Conservation (phyloP, 2,113 vertebrate species). For the Xiphophorus hellerii region DNA sequence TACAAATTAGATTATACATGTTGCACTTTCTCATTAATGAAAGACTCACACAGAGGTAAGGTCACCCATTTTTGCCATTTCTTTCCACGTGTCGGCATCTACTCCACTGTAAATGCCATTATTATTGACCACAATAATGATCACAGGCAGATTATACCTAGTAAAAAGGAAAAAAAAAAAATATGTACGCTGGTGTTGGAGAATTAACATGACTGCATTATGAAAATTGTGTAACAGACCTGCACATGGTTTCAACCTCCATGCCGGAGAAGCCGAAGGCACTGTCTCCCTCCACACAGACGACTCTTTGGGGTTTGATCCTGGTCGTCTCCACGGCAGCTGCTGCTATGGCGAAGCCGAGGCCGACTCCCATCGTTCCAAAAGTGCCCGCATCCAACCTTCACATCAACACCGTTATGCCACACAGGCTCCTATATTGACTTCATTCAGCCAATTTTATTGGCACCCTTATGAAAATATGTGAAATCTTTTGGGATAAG, state of each 20-base stretch:
- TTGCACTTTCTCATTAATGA: neutral
- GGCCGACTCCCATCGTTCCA: conserved; percentile 96
- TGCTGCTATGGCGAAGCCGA: conserved; percentile 94
- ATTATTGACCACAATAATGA: conserved; percentile 94
- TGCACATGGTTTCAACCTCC: conserved; percentile 97
- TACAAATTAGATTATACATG: neutral
- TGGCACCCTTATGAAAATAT: neutral
- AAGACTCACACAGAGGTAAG: conserved; percentile 80
- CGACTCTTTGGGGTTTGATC: conserved; percentile 74
- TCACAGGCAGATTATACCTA: conserved; percentile 91
- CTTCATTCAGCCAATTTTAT: neutral
- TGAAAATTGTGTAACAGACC: conserved; percentile 73
- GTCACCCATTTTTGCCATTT: conserved; percentile 84
- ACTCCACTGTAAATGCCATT: conserved; percentile 96
- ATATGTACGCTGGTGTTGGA: neutral
- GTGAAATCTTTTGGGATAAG: neutral
- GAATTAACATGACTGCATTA: neutral
- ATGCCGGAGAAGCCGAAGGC: conserved; percentile 98
- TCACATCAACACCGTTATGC: conserved; percentile 8
- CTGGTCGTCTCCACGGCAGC: conserved; percentile 83
- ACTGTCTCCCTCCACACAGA: conserved; percentile 96
- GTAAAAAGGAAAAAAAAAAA: conserved; percentile 15
- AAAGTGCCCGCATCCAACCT: conserved; percentile 98
- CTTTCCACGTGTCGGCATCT: conserved; percentile 85
- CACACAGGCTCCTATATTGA: too few species aligned